A percentile compares a stretch with the other conserved stretches of the same genome.
Evolutionary conservation across 2,113 vertebrate species (phyloP).

Genomic region (Vulpes lagopus): DNA sequence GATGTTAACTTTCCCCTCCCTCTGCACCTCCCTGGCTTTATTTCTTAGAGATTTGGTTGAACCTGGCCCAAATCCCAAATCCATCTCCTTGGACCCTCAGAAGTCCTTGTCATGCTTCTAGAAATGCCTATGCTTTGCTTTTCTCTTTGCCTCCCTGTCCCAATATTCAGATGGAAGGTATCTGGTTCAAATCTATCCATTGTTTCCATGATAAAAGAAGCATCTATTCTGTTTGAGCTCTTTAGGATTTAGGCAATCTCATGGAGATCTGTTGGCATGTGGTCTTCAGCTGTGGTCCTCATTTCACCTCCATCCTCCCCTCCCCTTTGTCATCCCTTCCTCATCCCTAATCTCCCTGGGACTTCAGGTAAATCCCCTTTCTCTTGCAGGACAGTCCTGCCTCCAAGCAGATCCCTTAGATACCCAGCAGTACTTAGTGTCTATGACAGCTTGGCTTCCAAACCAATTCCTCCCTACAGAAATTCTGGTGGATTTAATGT

Average conservation of each 20-base stretch:
- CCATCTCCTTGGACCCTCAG: neutral
- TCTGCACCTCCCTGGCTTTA: neutral
- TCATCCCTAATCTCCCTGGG: neutral
- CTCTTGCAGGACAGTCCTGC: neutral
- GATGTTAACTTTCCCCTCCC: neutral
- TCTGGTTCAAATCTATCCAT: neutral
- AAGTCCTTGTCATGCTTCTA: neutral
- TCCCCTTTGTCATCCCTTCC: conserved; percentile 1
- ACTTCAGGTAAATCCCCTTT: neutral
- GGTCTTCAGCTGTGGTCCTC: neutral
- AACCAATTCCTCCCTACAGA: neutral
- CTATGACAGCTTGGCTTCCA: neutral
- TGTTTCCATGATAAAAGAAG: neutral
- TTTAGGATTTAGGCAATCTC: neutral
- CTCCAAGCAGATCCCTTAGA: neutral
- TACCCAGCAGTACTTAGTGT: neutral
- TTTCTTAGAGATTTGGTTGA: conserved; percentile 23
- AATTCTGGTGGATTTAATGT: neutral
- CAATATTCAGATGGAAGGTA: neutral
- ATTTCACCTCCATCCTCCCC: neutral
- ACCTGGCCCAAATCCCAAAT: neutral
- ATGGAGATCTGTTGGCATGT: neutral
- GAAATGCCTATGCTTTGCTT: neutral
- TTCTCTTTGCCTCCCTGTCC: neutral
- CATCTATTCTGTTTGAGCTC: neutral